phyloP scores from a whole-genome alignment of 2,888 invertebrate species.

The Drosophila percnosoma region DNA sequence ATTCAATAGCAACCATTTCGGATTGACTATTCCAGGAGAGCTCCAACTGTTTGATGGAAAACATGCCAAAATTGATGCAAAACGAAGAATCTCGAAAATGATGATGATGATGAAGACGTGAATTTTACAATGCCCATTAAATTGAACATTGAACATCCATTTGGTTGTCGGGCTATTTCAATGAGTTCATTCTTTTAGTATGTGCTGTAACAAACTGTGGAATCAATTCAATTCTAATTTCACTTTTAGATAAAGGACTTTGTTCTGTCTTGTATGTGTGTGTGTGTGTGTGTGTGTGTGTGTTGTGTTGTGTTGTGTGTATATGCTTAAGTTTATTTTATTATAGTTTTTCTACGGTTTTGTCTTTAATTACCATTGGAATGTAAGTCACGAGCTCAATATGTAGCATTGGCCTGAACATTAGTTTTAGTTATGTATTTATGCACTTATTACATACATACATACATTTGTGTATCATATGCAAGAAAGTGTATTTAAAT shows the following conservation, averaged over 20 bases:
- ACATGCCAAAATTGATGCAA: neutral
- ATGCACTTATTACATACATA: conserved; percentile 23
- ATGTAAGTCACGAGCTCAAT: conserved; percentile 26
- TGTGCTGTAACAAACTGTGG: neutral
- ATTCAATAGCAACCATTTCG: neutral
- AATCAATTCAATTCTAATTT: conserved; percentile 7
- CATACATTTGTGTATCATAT: conserved; percentile 19
- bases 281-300: conserved; percentile 7
- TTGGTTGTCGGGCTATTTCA: conserved; percentile 12
- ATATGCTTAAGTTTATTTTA: conserved; percentile 8
- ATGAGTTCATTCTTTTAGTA: neutral
- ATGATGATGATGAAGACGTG: neutral
- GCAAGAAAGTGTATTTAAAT: conserved; percentile 46
- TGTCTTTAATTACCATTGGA: conserved; percentile 14
- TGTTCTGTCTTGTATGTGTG: neutral
- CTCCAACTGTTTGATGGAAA: conserved; percentile 13
- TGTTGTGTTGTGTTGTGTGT: conserved; percentile 6
- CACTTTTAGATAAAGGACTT: conserved; percentile 9
- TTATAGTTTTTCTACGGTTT: conserved; percentile 16
- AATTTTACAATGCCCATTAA: neutral
- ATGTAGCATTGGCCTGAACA: conserved; percentile 30
- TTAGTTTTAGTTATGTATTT: conserved; percentile 29
- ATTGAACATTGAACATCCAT: neutral
- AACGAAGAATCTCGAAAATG: neutral
- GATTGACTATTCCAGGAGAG: neutral